These are phyloP conservation scores for Anticlea derivata DNA, from an alignment of 2,888 invertebrate genomes.

Conservation along the genomic window DNA sequence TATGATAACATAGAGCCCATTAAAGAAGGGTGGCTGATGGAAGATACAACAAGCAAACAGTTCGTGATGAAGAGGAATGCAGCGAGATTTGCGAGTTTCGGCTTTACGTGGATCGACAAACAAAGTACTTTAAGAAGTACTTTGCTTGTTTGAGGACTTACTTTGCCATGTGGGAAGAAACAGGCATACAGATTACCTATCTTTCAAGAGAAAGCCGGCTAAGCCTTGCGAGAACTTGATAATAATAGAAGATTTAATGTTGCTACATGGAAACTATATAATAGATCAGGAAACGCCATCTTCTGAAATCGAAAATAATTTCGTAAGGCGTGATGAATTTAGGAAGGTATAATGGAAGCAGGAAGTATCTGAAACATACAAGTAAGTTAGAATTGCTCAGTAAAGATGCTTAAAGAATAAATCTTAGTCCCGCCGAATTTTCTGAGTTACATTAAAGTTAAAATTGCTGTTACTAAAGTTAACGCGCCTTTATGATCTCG, in stretches of 20 bases:
- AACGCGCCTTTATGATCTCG: conserved; percentile 27
- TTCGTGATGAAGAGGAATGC: conserved; percentile 54
- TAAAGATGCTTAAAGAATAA: conserved; percentile 28
- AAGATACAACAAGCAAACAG: conserved; percentile 53
- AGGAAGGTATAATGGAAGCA: background rate
- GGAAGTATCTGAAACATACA: background rate
- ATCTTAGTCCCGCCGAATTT: conserved; percentile 40
- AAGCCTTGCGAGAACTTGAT: too few relatives aligned
- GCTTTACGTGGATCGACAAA: conserved; percentile 26
- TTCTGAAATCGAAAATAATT: too few relatives aligned
- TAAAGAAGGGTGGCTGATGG: conserved; percentile 18
- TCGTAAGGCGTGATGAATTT: too few relatives aligned
- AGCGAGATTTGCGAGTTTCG: conserved; percentile 36
- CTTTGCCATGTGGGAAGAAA: conserved; percentile 12
- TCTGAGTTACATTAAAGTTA: conserved; percentile 42
- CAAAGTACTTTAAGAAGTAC: conserved; percentile 16
- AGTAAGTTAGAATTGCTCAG: conserved; percentile 12
- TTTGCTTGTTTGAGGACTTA: conserved; percentile 22
- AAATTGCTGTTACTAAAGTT: conserved; percentile 42
- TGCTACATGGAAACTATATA: too few relatives aligned
- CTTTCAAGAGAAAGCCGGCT: background rate
- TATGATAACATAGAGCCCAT: background rate
- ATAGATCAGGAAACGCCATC: too few relatives aligned
- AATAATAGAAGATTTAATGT: too few relatives aligned
- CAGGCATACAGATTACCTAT: background rate